phyloP scores from a whole-genome alignment of 2,797 vertebrate genomes.

The Ciconia nigra region DNA sequence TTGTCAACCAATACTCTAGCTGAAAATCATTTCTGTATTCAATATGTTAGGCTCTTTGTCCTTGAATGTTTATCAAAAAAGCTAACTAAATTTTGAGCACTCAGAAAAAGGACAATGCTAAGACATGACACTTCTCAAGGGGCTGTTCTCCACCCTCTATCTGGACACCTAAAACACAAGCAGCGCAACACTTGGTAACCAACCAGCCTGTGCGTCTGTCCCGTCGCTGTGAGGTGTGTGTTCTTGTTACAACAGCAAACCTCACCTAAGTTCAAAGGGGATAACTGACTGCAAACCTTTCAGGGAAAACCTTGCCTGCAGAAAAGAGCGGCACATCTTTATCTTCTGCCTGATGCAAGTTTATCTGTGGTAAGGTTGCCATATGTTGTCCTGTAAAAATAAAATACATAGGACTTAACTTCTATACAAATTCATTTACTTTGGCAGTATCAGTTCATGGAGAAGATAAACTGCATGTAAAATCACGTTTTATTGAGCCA shows the following conservation, averaged over 20 bases:
- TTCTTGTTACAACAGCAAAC: not conserved
- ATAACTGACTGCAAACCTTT: not conserved
- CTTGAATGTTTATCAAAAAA: not conserved
- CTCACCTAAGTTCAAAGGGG: not conserved
- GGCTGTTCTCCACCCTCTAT: not conserved
- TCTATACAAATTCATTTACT: not conserved
- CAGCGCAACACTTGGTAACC: fast-evolving
- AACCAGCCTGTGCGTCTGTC: not conserved
- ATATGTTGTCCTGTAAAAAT: not conserved
- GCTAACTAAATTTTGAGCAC: not conserved
- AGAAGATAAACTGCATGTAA: not conserved
- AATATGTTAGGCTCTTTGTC: not conserved
- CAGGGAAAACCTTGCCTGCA: not conserved
- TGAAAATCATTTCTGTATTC: not conserved
- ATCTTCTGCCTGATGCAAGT: not conserved
- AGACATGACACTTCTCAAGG: fast-evolving
- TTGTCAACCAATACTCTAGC: not conserved
- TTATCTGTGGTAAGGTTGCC: not conserved
- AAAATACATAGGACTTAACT: not conserved
- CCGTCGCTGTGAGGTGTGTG: not conserved
- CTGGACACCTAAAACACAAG: not conserved
- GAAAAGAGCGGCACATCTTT: not conserved
- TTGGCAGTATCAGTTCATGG: not conserved
- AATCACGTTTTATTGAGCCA: conserved; percentile 26
- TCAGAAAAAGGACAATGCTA: not conserved